phyloP scores from a whole-genome alignment of 1,140 invertebrate genomes.

The Drosophila rufa region DNA sequence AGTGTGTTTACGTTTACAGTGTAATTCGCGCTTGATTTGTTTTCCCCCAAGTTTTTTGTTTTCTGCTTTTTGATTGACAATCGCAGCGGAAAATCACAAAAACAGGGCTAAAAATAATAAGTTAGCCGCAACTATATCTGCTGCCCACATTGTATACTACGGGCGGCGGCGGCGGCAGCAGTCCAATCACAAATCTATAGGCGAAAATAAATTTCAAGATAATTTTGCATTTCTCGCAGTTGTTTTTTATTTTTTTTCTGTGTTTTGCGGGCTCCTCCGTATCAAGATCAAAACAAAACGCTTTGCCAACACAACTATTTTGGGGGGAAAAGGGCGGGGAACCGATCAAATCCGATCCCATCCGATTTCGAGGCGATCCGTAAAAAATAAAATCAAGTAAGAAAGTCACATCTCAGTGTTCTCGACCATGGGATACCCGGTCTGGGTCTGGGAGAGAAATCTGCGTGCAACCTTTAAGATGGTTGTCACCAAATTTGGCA shows the following conservation, averaged over 20 bases:
- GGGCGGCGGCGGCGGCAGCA: too few relatives aligned
- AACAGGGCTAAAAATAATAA: slow-evolving; percentile 39
- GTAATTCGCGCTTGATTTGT: slow-evolving; percentile 15
- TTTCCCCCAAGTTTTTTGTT: background rate
- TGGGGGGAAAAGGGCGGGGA: slow-evolving; percentile 2
- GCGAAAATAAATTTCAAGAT: slow-evolving; percentile 47
- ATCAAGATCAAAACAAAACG: slow-evolving; percentile 73
- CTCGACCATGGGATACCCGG: background rate
- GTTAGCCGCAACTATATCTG: slow-evolving; percentile 28
- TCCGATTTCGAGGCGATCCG: background rate
- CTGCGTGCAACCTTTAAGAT: too few relatives aligned
- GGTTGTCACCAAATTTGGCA: too few relatives aligned
- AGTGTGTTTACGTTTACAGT: slow-evolving; percentile 9
- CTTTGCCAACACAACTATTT: slow-evolving; percentile 41
- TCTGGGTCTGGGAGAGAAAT: too few relatives aligned
- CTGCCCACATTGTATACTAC: slow-evolving; percentile 23
- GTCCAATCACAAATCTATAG: slow-evolving; percentile 24
- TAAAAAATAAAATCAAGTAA: background rate
- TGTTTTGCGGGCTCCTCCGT: slow-evolving; percentile 35
- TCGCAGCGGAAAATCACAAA: slow-evolving; percentile 18
- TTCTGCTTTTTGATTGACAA: slow-evolving; percentile 21
- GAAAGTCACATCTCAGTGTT: background rate
- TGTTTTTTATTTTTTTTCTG: slow-evolving; percentile 8
- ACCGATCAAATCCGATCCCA: background rate
- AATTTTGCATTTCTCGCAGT: slow-evolving; percentile 43